Evolutionary conservation across 1,140 invertebrate genomes (phyloP), one percentile per base, ranked within the genome.

Genomic region (Scaptomyza graminum): DNA sequence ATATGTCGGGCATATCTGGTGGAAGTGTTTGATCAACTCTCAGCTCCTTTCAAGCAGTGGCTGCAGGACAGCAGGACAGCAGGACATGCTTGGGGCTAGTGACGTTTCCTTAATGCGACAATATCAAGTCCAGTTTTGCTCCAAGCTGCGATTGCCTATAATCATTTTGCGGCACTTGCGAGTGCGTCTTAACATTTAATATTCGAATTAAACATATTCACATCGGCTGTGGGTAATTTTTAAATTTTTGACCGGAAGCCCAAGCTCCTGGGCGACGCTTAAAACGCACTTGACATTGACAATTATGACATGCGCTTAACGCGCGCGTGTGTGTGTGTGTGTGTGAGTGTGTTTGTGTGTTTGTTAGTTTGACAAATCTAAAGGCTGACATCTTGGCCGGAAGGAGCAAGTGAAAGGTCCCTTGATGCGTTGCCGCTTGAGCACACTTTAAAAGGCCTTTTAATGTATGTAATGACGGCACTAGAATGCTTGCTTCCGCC

Each of bases 101-200:
- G 70, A 60, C 74, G 78, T 69, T 85, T 85, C 82, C 82, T 75
- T 75, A 72, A 87, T 85, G 74, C 78, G 77, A 81, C 81, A 85
- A 82, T 85, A 74, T 81, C 81, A 77, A 81, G 71, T 81, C 69
- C 64, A 75, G n/a, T 54, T 49, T 57, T 22, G 7, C 31, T 34
- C 0, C 7, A 16, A 16, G n/a, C 46, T 28, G 44, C 63, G 9
- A 50, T 49, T 28, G 54, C 63, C 34, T 55, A 12, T 60, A 67
- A 55, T 51, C 43, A 52, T 61, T 57, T 44, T 72, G 43, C 13
- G 11, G 22, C n/a, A n/a, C n/a, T n/a, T n/a, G n/a, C n/a, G n/a
- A n/a, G n/a, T n/a, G n/a, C n/a, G n/a, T n/a, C n/a, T n/a, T n/a
- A n/a, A n/a, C n/a, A n/a, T n/a, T n/a, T n/a, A n/a, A n/a, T n/a